These are phyloP conservation scores for Apocheima hispidaria DNA, from an alignment of 2,888 invertebrate species.

Conservation along the genomic window DNA sequence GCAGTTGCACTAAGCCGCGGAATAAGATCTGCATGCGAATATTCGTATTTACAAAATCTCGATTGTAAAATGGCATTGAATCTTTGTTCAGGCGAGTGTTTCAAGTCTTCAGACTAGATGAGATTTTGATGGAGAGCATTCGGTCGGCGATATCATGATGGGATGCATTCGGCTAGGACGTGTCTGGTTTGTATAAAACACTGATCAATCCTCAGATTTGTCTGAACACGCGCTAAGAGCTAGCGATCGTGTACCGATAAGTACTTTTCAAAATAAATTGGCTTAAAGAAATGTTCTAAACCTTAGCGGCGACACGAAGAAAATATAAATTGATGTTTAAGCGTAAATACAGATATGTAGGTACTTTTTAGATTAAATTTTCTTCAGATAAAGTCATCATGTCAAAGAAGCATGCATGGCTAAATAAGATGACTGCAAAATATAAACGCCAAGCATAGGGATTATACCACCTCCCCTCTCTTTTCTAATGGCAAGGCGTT, in stretches of 20 bases:
- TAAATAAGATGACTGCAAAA: too few relatives aligned
- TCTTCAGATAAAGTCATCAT: too few relatives aligned
- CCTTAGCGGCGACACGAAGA: background rate
- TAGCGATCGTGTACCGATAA: constrained; percentile 12
- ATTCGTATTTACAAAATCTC: constrained; percentile 72
- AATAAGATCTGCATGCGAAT: constrained; percentile 77
- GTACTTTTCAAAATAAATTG: constrained; percentile 10
- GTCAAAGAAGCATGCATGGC: too few relatives aligned
- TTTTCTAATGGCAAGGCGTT: too few relatives aligned
- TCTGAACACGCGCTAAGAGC: constrained; percentile 37
- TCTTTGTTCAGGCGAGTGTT: constrained; percentile 56
- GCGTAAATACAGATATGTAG: background rate
- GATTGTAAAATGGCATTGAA: constrained; percentile 66
- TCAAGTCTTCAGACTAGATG: constrained; percentile 57
- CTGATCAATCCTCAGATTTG: constrained; percentile 36
- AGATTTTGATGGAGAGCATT: constrained; percentile 65
- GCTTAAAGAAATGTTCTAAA: background rate
- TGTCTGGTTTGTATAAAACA: constrained; percentile 56
- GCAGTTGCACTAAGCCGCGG: constrained; percentile 61
- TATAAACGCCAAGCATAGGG: too few relatives aligned
- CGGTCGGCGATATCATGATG: constrained; percentile 61
- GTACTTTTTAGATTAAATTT: too few relatives aligned
- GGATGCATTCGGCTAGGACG: constrained; percentile 63
- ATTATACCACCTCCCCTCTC: too few relatives aligned
- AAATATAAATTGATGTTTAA: background rate